Evolutionary conservation across 2,113 vertebrate genomes (phyloP).

Genomic region (Tragelaphus imberbis): DNA sequence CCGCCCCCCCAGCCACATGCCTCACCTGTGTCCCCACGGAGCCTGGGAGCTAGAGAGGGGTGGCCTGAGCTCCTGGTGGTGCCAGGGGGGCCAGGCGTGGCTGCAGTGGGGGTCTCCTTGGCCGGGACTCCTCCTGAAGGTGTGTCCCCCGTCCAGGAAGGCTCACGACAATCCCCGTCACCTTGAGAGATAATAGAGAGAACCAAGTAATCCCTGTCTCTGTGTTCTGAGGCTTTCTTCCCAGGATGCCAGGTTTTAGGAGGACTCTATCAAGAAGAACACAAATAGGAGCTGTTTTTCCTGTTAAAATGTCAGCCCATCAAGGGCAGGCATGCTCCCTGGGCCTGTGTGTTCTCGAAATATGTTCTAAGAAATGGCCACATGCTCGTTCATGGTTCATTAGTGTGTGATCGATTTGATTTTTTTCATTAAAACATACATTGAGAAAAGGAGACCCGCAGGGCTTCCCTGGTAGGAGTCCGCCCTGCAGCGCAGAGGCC

Average conservation of each 20-base stretch:
- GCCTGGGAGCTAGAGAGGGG: neutral
- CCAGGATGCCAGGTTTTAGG: neutral
- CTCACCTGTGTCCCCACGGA: constrained; percentile 37
- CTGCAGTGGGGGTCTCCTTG: neutral
- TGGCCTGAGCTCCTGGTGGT: neutral
- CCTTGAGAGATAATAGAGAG: neutral
- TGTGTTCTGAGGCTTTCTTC: neutral
- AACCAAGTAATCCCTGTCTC: neutral
- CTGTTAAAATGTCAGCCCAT: neutral
- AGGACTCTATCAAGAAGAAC: neutral
- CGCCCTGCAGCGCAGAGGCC: neutral
- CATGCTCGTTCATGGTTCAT: neutral
- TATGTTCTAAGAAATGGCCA: neutral
- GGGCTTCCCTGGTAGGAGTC: neutral
- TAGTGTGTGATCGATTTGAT: neutral
- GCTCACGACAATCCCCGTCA: neutral
- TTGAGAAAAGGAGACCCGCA: neutral
- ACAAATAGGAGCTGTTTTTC: neutral
- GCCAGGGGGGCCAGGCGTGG: neutral
- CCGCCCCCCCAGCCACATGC: neutral
- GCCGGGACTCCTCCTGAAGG: neutral
- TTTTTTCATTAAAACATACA: neutral
- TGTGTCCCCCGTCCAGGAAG: neutral
- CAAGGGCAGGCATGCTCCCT: neutral
- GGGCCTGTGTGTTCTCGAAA: neutral